Conservation (phyloP, 2,797 vertebrate species). For the Tolypeutes matacus region DNA sequence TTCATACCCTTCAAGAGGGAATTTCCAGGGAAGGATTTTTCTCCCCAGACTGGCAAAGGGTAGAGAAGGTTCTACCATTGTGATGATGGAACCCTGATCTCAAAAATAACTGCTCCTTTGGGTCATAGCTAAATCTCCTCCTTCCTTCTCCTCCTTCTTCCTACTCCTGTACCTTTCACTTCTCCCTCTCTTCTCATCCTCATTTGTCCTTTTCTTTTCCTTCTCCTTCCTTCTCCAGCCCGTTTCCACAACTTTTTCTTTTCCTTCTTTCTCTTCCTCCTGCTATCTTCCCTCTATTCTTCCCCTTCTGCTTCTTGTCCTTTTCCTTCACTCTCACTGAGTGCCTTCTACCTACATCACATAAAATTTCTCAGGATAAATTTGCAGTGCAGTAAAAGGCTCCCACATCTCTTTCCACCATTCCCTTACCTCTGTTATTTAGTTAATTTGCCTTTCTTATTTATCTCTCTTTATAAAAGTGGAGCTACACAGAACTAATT, state of each 20-base stretch:
- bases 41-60: rapidly evolving
- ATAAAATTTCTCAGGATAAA: not conserved
- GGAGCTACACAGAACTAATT: not conserved
- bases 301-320: not conserved
- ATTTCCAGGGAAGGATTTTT: not conserved
- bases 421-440: no score
- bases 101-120: not conserved
- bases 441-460: not conserved
- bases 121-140: not conserved
- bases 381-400: no score
- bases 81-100: not conserved
- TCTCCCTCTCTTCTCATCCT: no score
- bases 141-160: not conserved
- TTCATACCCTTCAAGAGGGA: not conserved
- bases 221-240: not conserved
- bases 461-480: not conserved
- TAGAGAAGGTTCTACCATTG: not conserved
- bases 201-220: not conserved
- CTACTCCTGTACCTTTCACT: not conserved
- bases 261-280: not conserved
- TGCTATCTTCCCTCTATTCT: not conserved
- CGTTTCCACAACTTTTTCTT: not conserved
- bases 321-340: not conserved
- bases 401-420: no score
- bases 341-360: not conserved